Evolutionary conservation across 1,140 invertebrate genomes (phyloP), one percentile per base, ranked within the genome.

Genomic region (Ceratitis capitata): DNA sequence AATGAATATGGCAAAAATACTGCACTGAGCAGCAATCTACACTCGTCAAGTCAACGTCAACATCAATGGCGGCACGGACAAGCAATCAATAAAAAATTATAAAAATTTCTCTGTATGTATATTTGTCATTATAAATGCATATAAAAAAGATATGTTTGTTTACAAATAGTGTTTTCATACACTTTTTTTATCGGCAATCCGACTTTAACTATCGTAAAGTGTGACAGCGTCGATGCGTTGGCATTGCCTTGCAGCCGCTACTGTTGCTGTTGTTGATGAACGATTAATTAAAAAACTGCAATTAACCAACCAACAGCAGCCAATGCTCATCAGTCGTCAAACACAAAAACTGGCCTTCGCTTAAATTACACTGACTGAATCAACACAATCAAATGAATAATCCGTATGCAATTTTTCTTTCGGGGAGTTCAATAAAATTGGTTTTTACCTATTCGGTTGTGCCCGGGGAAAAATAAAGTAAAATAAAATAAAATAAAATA

Each of bases 281-380:
- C 69, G 69, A 45, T 45, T 78, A 78, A 78, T 78, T 78, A 78
- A 78, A 78, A 45, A 78, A 78, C 26, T 78, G 69, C 69, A 45
- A 78, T 78, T 78, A 78, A 78, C 45, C 39, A 78, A 78, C 45
- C 69, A 78, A 78, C 69, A 78, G 29, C 69, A 26, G 69, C 9
- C 69, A 45, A 42, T n/a, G 26, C n/a, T 78, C 39, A 78, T 78
- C 69, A 78, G 69, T n/a, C 39, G 39, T n/a, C 69, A 78, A 78
- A 42, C 26, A 69, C 51, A n/a, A 3, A n/a, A 35, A 23, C 42
- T 23, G 69, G 39, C 69, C 69, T 78, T 45, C 23, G 39, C 69
- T 10, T 19, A 78, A n/a, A 78, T 78, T 16, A 26, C 39, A 45
- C 35, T 23, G 69, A 45, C 19, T 78, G 4, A 78, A 45, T 42